phyloP scores from a whole-genome alignment of 2,113 vertebrate genomes.

The Phyllopteryx taeniolatus region DNA sequence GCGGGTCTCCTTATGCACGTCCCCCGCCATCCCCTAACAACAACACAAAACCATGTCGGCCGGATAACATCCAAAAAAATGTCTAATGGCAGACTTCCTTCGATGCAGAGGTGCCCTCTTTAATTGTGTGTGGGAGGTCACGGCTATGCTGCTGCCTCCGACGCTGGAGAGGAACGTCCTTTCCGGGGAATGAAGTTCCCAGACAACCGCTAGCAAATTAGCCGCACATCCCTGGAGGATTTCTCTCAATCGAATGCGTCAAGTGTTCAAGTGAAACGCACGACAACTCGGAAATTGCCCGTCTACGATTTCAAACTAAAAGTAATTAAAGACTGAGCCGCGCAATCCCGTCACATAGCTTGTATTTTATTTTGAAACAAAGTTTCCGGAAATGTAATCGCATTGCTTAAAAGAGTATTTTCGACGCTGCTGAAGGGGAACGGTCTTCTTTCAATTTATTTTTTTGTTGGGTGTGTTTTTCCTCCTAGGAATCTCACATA shows the following conservation, averaged over 20 bases:
- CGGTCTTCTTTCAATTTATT: background rate
- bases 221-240: conserved; percentile 30
- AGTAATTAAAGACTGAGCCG: background rate
- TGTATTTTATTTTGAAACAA: background rate
- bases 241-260: conserved; percentile 27
- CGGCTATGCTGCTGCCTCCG: background rate
- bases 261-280: fast-evolving
- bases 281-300: background rate
- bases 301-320: background rate
- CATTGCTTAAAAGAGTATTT: background rate
- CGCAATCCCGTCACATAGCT: too few relatives aligned
- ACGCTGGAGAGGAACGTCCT: conserved; percentile 4
- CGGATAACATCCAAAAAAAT: background rate
- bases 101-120: background rate
- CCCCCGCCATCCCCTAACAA: conserved; percentile 66
- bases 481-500: background rate
- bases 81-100: too few relatives aligned
- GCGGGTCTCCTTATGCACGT: conserved; percentile 64
- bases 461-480: background rate
- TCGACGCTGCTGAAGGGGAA: background rate
- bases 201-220: conserved; percentile 33
- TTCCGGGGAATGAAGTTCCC: conserved; percentile 8
- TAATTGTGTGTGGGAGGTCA: background rate
- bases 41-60: conserved; percentile 28
- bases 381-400: background rate